Evolutionary conservation across 2,888 invertebrate species (phyloP).

Genomic region (Norana najaformis): DNA sequence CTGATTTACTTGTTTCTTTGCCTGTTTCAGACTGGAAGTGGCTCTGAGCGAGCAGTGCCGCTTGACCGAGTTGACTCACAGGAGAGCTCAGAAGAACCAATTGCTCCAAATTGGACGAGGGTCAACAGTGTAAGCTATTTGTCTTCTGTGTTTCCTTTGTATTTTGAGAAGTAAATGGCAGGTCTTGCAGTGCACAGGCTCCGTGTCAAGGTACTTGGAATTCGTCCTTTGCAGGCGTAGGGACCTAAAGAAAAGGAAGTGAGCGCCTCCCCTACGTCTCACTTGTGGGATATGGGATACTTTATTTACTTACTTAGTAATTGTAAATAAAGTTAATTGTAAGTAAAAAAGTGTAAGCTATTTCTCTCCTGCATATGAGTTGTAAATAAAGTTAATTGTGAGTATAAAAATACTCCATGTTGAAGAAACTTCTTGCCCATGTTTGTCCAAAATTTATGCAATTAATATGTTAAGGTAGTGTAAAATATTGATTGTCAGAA

Average conservation of each 20-base stretch:
- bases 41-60: constrained; percentile 59
- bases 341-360: constrained; percentile 46
- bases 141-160: neutral
- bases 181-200: no score
- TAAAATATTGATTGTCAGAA: neutral
- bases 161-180: neutral
- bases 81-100: constrained; percentile 66
- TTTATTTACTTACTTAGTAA: no score
- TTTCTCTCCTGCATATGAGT: neutral
- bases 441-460: no score
- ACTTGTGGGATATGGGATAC: no score
- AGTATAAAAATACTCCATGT: no score
- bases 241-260: no score
- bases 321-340: no score
- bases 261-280: no score
- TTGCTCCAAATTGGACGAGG: constrained; percentile 40
- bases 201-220: no score
- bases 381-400: neutral
- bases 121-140: constrained; percentile 44
- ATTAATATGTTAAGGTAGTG: neutral
- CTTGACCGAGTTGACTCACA: constrained; percentile 78
- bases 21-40: constrained; percentile 25
- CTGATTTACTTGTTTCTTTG: neutral
- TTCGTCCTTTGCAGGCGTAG: no score
- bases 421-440: no score